These are phyloP conservation scores for Prosopocoilus inquinatus DNA, from an alignment of 2,888 invertebrate genomes.

Conservation along the genomic window DNA sequence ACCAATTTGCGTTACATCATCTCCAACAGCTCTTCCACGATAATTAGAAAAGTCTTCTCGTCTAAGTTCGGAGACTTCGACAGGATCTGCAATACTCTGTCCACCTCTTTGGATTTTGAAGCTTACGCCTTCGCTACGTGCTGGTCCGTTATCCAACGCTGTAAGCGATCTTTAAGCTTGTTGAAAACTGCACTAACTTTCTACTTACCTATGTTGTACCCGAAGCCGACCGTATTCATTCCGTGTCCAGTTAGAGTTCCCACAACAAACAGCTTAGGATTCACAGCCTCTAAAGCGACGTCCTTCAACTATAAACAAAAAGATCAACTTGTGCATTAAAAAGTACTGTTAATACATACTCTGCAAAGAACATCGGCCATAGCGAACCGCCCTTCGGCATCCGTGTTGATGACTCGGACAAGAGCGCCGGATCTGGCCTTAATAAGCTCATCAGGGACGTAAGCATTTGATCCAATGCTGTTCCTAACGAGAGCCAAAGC, in stretches of 20 bases:
- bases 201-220: conserved; percentile 9
- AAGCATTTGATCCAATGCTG: conserved; percentile 82
- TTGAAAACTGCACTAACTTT: too few species aligned
- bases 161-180: background rate
- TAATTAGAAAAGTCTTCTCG: conserved; percentile 71
- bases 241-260: too few species aligned
- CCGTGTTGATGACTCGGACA: conserved; percentile 88
- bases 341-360: too few species aligned
- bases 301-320: too few species aligned
- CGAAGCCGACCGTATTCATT: too few species aligned
- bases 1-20: conserved; percentile 76
- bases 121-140: conserved; percentile 59
- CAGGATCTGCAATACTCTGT: conserved; percentile 71
- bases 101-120: conserved; percentile 65
- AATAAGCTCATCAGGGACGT: conserved; percentile 89
- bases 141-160: conserved; percentile 75
- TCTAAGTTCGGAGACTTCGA: conserved; percentile 76
- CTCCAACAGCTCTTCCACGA: conserved; percentile 69
- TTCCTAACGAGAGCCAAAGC: conserved; percentile 86
- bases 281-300: too few species aligned
- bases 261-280: too few species aligned
- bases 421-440: conserved; percentile 76
- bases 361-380: conserved; percentile 86
- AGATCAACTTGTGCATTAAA: too few species aligned
- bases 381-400: conserved; percentile 92